Percentiles rank a stretch among this genome's conserved stretches.
Conservation (phyloP, 2,888 invertebrate genomes). For the Thelaira solivaga region DNA sequence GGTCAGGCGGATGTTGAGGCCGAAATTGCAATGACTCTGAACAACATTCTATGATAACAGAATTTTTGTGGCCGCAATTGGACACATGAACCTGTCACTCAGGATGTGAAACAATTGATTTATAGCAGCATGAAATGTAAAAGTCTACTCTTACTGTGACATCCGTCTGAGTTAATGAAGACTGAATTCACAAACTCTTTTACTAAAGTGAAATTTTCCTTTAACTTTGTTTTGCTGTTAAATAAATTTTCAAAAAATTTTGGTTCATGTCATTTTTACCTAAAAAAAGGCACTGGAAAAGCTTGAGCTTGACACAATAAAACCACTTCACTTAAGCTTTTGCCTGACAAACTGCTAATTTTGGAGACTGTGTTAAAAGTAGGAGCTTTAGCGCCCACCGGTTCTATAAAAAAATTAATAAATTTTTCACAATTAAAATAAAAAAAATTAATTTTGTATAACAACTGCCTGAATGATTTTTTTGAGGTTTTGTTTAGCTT, state of each 20-base stretch:
- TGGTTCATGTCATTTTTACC: constrained; percentile 77
- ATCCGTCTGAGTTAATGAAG: too few relatives aligned
- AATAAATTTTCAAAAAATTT: not conserved
- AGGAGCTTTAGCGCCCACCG: constrained; percentile 81
- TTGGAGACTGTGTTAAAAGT: constrained; percentile 83
- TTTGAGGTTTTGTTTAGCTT: constrained; percentile 67
- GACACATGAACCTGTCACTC: too few relatives aligned
- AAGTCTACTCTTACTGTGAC: too few relatives aligned
- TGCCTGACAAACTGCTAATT: constrained; percentile 78
- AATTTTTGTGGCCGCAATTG: too few relatives aligned
- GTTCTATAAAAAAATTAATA: constrained; percentile 46
- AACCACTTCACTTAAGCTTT: constrained; percentile 80
- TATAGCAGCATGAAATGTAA: too few relatives aligned
- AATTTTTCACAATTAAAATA: not conserved
- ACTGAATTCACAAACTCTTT: too few relatives aligned
- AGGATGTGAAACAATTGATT: too few relatives aligned
- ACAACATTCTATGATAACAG: too few relatives aligned
- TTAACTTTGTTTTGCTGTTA: too few relatives aligned
- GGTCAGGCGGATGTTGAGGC: too few relatives aligned
- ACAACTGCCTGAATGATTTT: constrained; percentile 55
- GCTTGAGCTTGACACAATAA: constrained; percentile 82
- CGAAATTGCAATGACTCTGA: too few relatives aligned
- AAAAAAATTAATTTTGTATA: not conserved
- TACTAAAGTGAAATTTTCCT: too few relatives aligned
- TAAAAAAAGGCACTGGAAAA: constrained; percentile 84